Conservation (phyloP, 2,113 vertebrate species). For the Psilopogon haemacephalus region DNA sequence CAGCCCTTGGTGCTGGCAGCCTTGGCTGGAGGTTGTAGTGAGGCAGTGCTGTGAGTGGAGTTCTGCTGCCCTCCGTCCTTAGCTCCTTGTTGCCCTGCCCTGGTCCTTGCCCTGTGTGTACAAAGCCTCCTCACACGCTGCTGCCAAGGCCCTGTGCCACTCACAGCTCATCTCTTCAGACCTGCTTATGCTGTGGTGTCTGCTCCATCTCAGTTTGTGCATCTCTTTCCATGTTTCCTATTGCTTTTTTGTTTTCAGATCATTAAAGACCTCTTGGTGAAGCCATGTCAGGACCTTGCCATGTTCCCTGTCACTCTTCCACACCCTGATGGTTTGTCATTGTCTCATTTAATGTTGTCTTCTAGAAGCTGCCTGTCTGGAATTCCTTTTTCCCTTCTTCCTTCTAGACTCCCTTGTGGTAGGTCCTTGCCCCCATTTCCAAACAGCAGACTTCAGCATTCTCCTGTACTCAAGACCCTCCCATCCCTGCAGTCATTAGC, state of each 20-base stretch:
- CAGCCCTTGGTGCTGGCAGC: neutral
- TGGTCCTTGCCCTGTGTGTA: neutral
- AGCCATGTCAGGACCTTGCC: constrained; percentile 51
- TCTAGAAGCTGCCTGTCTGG: neutral
- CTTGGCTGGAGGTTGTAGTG: neutral
- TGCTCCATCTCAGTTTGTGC: neutral
- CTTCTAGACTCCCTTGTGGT: neutral
- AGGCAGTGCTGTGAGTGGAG: neutral
- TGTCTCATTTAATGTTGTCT: constrained; percentile 26
- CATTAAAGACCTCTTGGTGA: constrained; percentile 52
- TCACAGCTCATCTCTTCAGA: neutral
- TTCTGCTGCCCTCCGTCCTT: neutral
- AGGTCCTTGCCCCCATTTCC: neutral
- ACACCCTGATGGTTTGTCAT: constrained; percentile 53
- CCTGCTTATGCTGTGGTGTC: constrained; percentile 5
- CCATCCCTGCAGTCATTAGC: neutral
- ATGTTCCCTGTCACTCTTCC: constrained; percentile 61
- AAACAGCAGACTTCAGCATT: neutral
- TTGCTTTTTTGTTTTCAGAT: constrained; percentile 67
- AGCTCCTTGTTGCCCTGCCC: neutral
- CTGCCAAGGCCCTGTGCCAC: neutral
- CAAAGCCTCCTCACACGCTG: neutral
- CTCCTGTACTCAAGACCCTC: neutral
- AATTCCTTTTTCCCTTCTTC: neutral
- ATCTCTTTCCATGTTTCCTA: constrained; percentile 47